Base-by-base conservation (phyloP, 1,140 invertebrate species). In the Glossosoma conforme region DNA sequence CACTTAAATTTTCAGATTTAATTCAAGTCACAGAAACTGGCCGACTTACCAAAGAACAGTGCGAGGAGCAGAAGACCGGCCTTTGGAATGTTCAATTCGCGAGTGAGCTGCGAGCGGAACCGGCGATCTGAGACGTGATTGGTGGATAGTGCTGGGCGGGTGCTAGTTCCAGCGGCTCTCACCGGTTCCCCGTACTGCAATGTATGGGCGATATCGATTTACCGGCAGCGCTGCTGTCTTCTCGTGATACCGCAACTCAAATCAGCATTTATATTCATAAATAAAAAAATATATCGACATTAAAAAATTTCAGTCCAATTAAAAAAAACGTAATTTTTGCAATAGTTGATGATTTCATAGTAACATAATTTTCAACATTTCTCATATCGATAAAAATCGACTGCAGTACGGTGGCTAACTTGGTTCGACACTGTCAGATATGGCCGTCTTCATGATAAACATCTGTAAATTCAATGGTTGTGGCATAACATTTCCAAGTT, bases 361-460 rank as follows among this genome's bases (percentile, higher is more conserved):
- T 28, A 8, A 6, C 6, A 28, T 28, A 28, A 6, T 28, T 28
- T 28, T 28, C 6, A n/a, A n/a, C n/a, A n/a, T n/a, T n/a, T n/a
- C n/a, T n/a, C n/a, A n/a, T n/a, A n/a, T n/a, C n/a, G n/a, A n/a
- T n/a, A n/a, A n/a, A n/a, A n/a, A n/a, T n/a, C n/a, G n/a, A n/a
- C n/a, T n/a, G n/a, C n/a, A n/a, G n/a, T n/a, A n/a, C n/a, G n/a
- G n/a, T n/a, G n/a, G n/a, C n/a, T 44, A 40, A 28, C 28, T 45
- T 51, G 43, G 44, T 22, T 52, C 32, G 38, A 44, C 32, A 33
- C 40, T 33, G 32, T 45, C 30, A 61, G 76, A 75, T 71, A 90
- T 90, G 87, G 87, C 87, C 70, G 86, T 89, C 73, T 89, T 90
- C 78, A 80, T 89, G 75, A 75, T 88, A 67, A 90, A 91, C 77